These are phyloP conservation scores for Sminthurinus signatus DNA, from an alignment of 1,140 invertebrate species.

Conservation along the genomic window DNA sequence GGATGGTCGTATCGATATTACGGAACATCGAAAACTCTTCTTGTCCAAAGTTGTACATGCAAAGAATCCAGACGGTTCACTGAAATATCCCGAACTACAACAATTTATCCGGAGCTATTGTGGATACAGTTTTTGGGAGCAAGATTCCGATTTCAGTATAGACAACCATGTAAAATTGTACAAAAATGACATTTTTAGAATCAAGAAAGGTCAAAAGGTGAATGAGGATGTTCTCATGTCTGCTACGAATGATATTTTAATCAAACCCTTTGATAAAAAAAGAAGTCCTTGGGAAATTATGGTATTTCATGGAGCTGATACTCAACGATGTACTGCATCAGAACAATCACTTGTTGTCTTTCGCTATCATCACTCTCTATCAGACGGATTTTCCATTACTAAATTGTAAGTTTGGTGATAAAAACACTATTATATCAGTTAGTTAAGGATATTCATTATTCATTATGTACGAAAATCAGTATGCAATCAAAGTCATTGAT, in stretches of 20 bases:
- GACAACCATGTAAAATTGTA: not conserved
- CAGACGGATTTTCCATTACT: no score
- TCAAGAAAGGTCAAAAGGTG: not conserved
- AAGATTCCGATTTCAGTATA: not conserved
- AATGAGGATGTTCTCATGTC: not conserved
- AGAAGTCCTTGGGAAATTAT: slow-evolving; percentile 7
- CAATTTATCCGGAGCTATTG: not conserved
- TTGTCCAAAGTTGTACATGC: not conserved
- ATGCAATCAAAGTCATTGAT: no score
- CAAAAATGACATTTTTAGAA: not conserved
- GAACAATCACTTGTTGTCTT: no score
- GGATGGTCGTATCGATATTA: not conserved
- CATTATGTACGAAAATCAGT: no score
- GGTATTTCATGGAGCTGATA: not conserved
- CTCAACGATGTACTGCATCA: not conserved
- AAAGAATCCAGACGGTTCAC: not conserved
- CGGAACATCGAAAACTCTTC: slow-evolving; percentile 7
- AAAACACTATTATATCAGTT: no score
- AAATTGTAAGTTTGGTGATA: no score
- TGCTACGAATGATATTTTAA: slow-evolving; percentile 2
- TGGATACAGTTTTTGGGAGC: not conserved
- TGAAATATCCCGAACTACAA: not conserved
- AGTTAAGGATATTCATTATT: no score
- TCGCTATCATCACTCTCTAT: no score
- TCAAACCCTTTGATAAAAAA: not conserved